Percentiles rank a stretch among this genome's conserved stretches.
phyloP scores from a whole-genome alignment of 2,888 invertebrate species.

The Clanis bilineata region DNA sequence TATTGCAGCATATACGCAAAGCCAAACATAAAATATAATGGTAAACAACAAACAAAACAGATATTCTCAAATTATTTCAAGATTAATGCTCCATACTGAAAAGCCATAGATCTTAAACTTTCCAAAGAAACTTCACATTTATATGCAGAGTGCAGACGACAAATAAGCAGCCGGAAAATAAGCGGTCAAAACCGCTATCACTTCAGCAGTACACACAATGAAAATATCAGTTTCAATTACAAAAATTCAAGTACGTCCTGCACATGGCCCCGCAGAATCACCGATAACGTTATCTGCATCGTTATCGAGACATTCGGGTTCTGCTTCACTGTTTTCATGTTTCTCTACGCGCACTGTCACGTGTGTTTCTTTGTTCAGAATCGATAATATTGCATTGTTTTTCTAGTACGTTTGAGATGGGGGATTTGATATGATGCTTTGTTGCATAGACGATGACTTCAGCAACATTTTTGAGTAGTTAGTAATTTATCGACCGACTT shows the following conservation, averaged over 20 bases:
- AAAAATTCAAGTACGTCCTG: conserved; percentile 17
- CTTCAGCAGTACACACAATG: not conserved
- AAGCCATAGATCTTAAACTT: too few relatives aligned
- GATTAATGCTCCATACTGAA: too few relatives aligned
- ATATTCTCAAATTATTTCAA: too few relatives aligned
- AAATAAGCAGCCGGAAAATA: too few relatives aligned
- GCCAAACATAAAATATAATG: too few relatives aligned
- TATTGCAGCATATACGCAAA: too few relatives aligned
- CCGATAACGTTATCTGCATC: conserved; percentile 47
- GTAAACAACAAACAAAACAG: too few relatives aligned
- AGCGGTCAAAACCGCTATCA: too few relatives aligned
- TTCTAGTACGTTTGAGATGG: conserved; percentile 16
- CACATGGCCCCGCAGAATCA: conserved; percentile 37
- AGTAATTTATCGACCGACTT: too few relatives aligned
- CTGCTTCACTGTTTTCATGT: conserved; percentile 46
- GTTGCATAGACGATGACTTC: not conserved
- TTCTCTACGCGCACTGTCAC: conserved; percentile 34
- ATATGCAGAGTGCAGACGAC: too few relatives aligned
- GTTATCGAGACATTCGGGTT: conserved; percentile 44
- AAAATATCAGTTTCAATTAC: not conserved
- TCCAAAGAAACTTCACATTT: too few relatives aligned
- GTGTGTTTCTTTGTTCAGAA: conserved; percentile 31
- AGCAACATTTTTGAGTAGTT: not conserved
- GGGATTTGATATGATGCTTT: conserved; percentile 1
- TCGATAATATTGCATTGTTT: conserved; percentile 24